Conservation (phyloP, 2,113 vertebrate genomes). For the Sclerurus mexicanus region DNA sequence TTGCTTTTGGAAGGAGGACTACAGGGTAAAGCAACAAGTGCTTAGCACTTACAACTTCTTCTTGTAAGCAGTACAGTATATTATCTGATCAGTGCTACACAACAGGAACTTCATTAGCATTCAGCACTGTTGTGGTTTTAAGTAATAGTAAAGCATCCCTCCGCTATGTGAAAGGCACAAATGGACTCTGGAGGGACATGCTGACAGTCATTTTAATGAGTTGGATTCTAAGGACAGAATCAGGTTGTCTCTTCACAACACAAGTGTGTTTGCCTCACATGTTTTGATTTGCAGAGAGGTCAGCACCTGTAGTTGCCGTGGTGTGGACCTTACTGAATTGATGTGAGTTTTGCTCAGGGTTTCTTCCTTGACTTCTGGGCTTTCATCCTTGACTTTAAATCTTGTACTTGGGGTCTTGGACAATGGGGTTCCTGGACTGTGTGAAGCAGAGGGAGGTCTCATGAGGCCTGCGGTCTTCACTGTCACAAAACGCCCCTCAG, state of each 20-base stretch:
- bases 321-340: rapidly evolving
- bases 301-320: rapidly evolving
- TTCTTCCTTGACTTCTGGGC: background rate
- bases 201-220: background rate
- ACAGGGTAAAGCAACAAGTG: background rate
- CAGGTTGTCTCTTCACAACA: background rate
- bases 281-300: background rate
- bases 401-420: background rate
- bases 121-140: constrained; percentile 28
- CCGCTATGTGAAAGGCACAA: background rate
- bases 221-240: background rate
- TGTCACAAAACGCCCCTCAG: background rate
- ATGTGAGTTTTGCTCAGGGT: background rate
- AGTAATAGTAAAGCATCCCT: constrained; percentile 43
- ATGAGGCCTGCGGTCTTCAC: background rate
- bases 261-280: background rate
- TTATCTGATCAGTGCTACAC: constrained; percentile 47
- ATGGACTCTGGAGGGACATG: background rate
- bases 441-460: background rate
- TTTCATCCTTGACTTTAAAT: background rate
- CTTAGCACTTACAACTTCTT: background rate
- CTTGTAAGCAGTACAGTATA: background rate
- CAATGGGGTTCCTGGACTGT: background rate
- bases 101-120: constrained; percentile 60
- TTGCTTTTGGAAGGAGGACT: background rate